These are phyloP conservation scores for Mungos mungo DNA, from an alignment of 2,113 vertebrate genomes.

Conservation along the genomic window DNA sequence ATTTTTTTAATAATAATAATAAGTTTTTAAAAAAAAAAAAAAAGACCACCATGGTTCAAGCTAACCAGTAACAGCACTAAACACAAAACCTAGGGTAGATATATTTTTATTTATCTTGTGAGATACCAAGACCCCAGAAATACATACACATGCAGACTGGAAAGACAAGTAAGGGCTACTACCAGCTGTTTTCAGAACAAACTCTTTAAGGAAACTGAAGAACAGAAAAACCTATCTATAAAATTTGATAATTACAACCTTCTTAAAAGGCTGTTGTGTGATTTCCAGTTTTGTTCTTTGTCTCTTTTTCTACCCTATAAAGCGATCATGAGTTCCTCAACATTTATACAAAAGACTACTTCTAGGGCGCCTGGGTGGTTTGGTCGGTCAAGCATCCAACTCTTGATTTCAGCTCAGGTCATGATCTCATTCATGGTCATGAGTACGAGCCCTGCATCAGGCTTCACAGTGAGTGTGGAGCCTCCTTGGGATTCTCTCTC, in stretches of 20 bases:
- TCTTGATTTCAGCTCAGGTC: no score
- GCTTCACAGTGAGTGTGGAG: no score
- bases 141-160: background rate
- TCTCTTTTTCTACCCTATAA: background rate
- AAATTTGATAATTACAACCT: slow-evolving; percentile 28
- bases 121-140: background rate
- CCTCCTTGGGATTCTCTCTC: no score
- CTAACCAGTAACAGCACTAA: background rate
- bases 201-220: slow-evolving; percentile 10
- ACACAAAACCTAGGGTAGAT: slow-evolving; percentile 26
- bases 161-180: background rate
- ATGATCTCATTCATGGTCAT: no score
- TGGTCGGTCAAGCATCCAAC: no score
- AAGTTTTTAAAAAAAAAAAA: no score
- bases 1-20: no score
- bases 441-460: no score
- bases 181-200: slow-evolving; percentile 15
- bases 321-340: background rate
- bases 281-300: slow-evolving; percentile 23
- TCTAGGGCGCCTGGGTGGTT: no score
- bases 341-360: background rate
- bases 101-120: background rate
- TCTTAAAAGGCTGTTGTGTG: background rate
- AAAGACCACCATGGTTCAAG: background rate
- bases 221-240: background rate